Evolutionary conservation across 2,888 invertebrate genomes (phyloP).

Genomic region (Polydrusus tereticollis): DNA sequence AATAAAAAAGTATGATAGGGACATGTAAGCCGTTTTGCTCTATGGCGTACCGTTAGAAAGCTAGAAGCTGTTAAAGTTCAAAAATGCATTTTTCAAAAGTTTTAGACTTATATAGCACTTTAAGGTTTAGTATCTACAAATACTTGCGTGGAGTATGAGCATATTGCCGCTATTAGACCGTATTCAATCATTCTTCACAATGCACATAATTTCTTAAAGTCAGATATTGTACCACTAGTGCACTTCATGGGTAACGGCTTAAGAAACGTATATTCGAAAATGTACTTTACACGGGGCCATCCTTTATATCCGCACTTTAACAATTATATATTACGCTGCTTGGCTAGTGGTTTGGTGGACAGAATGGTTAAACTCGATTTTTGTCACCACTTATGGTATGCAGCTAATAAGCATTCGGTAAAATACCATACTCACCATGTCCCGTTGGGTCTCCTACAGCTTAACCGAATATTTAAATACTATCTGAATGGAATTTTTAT

Average conservation of each 20-base stretch:
- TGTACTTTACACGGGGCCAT: constrained; percentile 16
- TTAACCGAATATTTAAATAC: background rate
- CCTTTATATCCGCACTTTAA: background rate
- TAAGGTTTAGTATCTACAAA: background rate
- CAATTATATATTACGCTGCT: background rate
- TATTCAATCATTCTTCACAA: background rate
- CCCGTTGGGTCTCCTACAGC: background rate
- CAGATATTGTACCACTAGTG: background rate
- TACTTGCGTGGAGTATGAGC: background rate
- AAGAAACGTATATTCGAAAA: constrained; percentile 16
- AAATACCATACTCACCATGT: background rate
- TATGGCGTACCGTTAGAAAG: too few species aligned
- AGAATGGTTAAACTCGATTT: background rate
- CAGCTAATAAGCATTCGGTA: background rate
- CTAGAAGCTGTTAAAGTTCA: too few species aligned
- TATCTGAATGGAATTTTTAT: background rate
- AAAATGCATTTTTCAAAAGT: too few species aligned
- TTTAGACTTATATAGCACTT: too few species aligned
- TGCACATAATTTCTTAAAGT: background rate
- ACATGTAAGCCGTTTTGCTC: too few species aligned
- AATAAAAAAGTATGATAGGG: too few species aligned
- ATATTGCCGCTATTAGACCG: constrained; percentile 22
- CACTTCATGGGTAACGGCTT: constrained; percentile 2
- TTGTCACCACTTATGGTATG: background rate
- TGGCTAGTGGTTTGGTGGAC: background rate